Base-by-base conservation (phyloP, 1,140 invertebrate genomes). In the Tribolium madens region DNA sequence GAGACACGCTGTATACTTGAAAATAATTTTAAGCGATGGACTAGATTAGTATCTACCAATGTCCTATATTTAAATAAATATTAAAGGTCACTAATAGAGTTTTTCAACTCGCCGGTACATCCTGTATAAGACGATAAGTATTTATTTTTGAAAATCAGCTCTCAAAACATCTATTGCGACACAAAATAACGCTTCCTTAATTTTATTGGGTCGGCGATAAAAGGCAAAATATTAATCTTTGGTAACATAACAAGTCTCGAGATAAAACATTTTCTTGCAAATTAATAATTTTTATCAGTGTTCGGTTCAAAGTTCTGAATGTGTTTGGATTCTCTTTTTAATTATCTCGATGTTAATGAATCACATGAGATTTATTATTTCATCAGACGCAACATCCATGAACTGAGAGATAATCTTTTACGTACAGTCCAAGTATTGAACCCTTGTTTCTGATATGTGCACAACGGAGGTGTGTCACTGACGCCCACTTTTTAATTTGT, bases 301-400 rank as follows among this genome's bases (percentile, higher is more conserved):
- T 13, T 64, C 13, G 31, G 57, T 64, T n/a, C 57, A 64, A 64
- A 64, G 57, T 64, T 64, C 57, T 33, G 3, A 13, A 64, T 13
- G 0, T 64, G 57, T 64, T 64, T 64, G 57, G 57, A 64, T 31
- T 64, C 26, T 64, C 57, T 64, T 33, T 64, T 33, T 64, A 64
- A 18, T 57, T 64, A 64, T 64, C 57, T 12, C 3, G 4, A 33
- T 33, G 21, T 33, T 64, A 64, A 64, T 64, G 57, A 64, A 64
- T 64, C 57, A 64, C 26, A 33, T 64, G 57, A 33, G 6, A 64
- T 64, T 13, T 64, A 33, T 64, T 64, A 64, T 64, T 64, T 26
- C 57, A 64, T 64, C 57, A 64, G 57, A 64, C 57, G 3, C 31
- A 64, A 64, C 57, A 64, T 64, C 57, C 57, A 64, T 64, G 57